A percentile compares a stretch with the other conserved stretches of the same genome.
Conservation (phyloP, 2,888 invertebrate genomes). For the Acanthosepion pharaonis region DNA sequence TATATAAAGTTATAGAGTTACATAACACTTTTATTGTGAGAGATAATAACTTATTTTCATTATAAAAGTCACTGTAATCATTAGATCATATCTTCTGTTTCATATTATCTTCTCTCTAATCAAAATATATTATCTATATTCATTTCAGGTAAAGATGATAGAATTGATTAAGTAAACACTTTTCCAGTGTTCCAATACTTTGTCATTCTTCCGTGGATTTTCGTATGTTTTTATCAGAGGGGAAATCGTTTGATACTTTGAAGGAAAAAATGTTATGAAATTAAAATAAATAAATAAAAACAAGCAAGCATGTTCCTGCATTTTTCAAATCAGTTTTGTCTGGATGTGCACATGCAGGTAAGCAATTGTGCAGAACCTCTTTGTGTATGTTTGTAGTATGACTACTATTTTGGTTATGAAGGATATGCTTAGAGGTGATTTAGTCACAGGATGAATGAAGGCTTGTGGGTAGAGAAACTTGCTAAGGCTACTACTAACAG, state of each 20-base stretch:
- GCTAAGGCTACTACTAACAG: background rate
- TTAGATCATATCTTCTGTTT: background rate
- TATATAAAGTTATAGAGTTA: background rate
- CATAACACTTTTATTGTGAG: background rate
- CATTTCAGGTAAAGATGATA: background rate
- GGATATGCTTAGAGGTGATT: background rate
- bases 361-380: background rate
- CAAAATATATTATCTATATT: background rate
- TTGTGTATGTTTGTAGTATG: constrained; percentile 16
- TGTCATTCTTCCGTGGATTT: background rate
- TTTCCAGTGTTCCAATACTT: background rate
- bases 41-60: background rate
- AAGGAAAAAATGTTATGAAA: background rate
- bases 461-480: background rate
- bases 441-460: background rate
- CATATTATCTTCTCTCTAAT: background rate
- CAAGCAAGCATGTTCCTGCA: no score
- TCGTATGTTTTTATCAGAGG: background rate
- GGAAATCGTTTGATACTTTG: background rate
- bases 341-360: background rate
- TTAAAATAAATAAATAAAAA: no score
- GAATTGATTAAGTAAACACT: no score
- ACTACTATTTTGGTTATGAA: background rate
- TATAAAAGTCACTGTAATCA: background rate
- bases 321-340: no score